phyloP scores from a whole-genome alignment of 2,797 vertebrate species.

The Anguilla anguilla region DNA sequence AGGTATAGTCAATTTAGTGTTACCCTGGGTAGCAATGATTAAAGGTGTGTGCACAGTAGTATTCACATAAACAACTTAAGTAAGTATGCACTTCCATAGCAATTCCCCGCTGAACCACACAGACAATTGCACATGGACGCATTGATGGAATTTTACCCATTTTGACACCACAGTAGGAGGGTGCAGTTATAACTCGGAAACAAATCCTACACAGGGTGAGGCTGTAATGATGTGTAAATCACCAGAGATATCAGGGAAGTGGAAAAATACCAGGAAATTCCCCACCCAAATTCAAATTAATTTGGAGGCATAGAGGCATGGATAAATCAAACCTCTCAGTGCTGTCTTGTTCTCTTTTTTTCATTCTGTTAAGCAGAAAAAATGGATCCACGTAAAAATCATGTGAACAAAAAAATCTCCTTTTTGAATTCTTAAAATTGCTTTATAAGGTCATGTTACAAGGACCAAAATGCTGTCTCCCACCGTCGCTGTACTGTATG shows the following conservation, averaged over 20 bases:
- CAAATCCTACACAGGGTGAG: neutral
- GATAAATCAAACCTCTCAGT: too few relatives aligned
- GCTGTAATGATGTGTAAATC: neutral
- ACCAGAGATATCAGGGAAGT: too few relatives aligned
- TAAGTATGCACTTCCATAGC: neutral
- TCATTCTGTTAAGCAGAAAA: neutral
- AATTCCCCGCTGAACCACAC: constrained; percentile 26
- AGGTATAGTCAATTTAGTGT: too few relatives aligned
- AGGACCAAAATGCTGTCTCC: too few relatives aligned
- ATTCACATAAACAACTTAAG: neutral
- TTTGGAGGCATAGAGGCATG: too few relatives aligned
- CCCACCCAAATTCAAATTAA: too few relatives aligned
- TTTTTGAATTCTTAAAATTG: neutral
- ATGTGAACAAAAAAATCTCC: neutral
- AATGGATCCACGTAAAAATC: neutral
- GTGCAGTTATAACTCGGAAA: neutral
- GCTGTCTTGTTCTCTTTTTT: too few relatives aligned
- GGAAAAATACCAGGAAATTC: too few relatives aligned
- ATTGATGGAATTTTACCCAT: neutral
- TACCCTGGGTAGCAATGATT: too few relatives aligned
- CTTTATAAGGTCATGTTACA: neutral
- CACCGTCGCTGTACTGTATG: too few relatives aligned
- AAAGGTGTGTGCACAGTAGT: neutral
- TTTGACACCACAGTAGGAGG: neutral
- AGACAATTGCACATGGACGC: neutral